phyloP scores from a whole-genome alignment of 2,797 vertebrate genomes.

The Carapus acus region DNA sequence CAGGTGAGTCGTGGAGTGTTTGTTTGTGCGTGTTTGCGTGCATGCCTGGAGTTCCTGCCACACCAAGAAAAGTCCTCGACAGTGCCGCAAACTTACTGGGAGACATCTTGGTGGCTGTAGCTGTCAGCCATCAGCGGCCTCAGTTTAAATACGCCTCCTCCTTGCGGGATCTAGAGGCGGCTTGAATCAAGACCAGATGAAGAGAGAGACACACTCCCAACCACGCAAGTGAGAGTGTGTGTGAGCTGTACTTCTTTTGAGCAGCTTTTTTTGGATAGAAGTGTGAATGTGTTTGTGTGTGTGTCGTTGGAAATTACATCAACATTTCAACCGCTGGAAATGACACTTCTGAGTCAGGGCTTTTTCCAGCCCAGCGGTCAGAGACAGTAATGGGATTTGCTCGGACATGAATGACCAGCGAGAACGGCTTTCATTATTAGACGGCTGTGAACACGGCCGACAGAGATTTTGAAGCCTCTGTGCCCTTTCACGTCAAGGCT shows the following conservation, averaged over 20 bases:
- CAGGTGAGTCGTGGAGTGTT: slow-evolving; percentile 25
- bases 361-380: background rate
- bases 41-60: background rate
- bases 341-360: background rate
- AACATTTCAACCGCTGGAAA: background rate
- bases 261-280: too few species aligned
- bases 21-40: slow-evolving; percentile 6
- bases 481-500: slow-evolving; percentile 13
- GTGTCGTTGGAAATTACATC: background rate
- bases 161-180: too few species aligned
- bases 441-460: background rate
- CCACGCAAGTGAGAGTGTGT: too few species aligned
- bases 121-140: too few species aligned
- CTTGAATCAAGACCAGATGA: too few species aligned
- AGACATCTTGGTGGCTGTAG: too few species aligned
- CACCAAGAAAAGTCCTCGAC: too few species aligned
- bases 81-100: too few species aligned
- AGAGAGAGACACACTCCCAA: too few species aligned
- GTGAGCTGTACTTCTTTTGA: too few species aligned
- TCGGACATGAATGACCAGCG: background rate
- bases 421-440: background rate
- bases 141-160: too few species aligned
- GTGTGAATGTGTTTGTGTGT: too few species aligned
- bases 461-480: slow-evolving; percentile 1
- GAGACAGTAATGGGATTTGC: background rate